These are phyloP conservation scores for Trichonephila inaurata DNA, from an alignment of 1,140 invertebrate genomes.

Conservation along the genomic window DNA sequence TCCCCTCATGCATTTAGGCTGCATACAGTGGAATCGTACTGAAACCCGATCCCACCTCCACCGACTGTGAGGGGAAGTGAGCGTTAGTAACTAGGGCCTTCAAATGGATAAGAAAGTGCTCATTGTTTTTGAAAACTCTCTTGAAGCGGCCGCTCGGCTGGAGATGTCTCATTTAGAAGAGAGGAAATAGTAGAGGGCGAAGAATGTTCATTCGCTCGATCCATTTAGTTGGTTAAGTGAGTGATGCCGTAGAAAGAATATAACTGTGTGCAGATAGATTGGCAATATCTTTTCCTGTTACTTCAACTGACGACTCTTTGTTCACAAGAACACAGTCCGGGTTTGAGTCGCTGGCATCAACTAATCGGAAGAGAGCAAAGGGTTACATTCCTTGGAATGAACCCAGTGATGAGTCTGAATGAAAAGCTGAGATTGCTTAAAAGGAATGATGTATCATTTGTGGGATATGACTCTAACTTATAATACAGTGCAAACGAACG, in stretches of 20 bases:
- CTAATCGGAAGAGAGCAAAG: too few relatives aligned
- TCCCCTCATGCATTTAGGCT: conserved; percentile 27
- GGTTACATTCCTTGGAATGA: too few relatives aligned
- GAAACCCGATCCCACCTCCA: neutral
- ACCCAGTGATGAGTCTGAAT: too few relatives aligned
- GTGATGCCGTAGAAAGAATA: neutral
- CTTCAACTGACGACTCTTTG: neutral
- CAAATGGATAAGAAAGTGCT: conserved; percentile 15
- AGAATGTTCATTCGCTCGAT: neutral
- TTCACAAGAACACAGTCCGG: neutral
- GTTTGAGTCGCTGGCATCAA: too few relatives aligned
- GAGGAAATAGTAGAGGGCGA: neutral
- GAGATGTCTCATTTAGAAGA: neutral
- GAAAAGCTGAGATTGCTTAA: too few relatives aligned
- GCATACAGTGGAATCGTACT: neutral
- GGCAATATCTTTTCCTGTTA: neutral
- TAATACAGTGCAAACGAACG: too few relatives aligned
- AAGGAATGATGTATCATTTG: too few relatives aligned
- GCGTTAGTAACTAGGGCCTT: neutral
- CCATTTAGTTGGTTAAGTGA: neutral
- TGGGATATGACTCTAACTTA: too few relatives aligned
- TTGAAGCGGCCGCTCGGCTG: neutral
- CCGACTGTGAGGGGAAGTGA: neutral
- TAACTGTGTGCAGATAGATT: neutral
- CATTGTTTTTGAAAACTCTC: neutral